phyloP scores from a whole-genome alignment of 2,797 vertebrate species.

The Emys orbicularis region DNA sequence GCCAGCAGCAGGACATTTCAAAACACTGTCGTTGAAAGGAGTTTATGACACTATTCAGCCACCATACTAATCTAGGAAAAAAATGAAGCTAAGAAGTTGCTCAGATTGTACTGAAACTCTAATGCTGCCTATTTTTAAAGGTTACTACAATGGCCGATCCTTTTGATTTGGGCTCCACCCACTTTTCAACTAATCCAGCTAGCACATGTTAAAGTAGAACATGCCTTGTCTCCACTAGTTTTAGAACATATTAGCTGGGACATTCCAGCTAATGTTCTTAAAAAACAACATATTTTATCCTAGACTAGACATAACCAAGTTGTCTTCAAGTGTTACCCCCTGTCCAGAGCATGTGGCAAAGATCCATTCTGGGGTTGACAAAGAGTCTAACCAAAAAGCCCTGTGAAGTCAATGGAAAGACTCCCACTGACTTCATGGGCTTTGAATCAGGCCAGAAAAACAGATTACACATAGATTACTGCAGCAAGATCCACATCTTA shows the following conservation, averaged over 20 bases:
- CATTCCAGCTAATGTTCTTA: neutral
- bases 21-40: conserved; percentile 1
- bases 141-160: neutral
- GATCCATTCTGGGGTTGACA: neutral
- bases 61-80: neutral
- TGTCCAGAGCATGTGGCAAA: neutral
- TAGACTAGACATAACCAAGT: no score
- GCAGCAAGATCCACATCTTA: neutral
- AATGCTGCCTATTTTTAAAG: neutral
- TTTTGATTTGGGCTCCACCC: neutral
- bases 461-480: neutral
- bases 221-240: no score
- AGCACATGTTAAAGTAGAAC: no score
- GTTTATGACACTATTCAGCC: neutral
- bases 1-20: neutral
- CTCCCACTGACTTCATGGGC: neutral
- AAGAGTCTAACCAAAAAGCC: neutral
- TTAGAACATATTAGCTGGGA: neutral
- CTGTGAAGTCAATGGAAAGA: neutral
- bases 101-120: neutral
- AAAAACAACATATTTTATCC: neutral
- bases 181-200: no score
- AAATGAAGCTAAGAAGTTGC: neutral
- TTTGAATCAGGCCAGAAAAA: neutral
- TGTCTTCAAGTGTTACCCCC: no score